Conservation (phyloP, 1,140 invertebrate species). For the Tachypleus tridentatus region DNA sequence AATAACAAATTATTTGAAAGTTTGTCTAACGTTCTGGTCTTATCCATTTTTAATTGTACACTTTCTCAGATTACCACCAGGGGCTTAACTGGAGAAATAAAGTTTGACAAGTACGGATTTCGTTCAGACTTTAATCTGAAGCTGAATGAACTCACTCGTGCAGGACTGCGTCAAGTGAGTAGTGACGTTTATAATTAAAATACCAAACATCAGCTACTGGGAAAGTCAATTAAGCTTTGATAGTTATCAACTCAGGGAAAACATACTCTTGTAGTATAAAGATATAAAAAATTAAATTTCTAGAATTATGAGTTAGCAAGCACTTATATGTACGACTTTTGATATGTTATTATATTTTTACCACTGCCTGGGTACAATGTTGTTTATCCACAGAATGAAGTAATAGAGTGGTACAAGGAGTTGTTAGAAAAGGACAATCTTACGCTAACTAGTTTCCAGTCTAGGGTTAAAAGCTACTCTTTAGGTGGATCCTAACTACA, state of each 20-base stretch:
- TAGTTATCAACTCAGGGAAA: no score
- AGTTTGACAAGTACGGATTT: conserved; percentile 87
- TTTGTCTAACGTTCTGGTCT: conserved; percentile 10
- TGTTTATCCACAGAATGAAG: conserved; percentile 61
- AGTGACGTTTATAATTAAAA: no score
- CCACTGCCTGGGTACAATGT: conserved; percentile 74
- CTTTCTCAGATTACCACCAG: conserved; percentile 65
- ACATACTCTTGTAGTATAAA: no score
- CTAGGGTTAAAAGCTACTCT: conserved; percentile 11
- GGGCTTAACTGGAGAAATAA: conserved; percentile 80
- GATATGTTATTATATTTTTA: conserved; percentile 54
- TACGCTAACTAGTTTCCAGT: conserved; percentile 5
- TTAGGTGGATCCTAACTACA: conserved; percentile 23
- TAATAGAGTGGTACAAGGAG: conserved; percentile 28
- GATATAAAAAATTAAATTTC: no score
- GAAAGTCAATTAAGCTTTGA: no score
- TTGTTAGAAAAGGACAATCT: conserved; percentile 22
- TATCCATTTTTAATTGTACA: no score
- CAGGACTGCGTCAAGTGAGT: conserved; percentile 27
- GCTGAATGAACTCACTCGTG: conserved; percentile 69
- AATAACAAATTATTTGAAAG: conserved; percentile 24
- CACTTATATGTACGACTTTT: no score
- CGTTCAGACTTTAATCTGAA: conserved; percentile 78
- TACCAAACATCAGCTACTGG: no score
- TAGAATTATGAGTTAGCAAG: no score